phyloP scores from a whole-genome alignment of 2,888 invertebrate species.

The Malthinus flaveolus region DNA sequence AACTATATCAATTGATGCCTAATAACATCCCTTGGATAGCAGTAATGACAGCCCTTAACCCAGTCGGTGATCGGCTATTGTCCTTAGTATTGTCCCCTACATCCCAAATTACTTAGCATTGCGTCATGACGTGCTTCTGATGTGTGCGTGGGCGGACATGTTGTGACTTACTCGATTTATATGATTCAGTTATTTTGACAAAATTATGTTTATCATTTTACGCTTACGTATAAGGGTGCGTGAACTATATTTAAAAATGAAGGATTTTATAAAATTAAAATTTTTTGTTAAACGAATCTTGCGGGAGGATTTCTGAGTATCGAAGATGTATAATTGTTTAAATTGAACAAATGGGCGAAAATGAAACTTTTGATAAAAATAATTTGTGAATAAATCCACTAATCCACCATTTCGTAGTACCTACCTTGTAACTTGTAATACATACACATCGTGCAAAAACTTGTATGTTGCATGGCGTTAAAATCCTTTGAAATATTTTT shows the following conservation, averaged over 20 bases:
- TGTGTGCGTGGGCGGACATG: constrained; percentile 44
- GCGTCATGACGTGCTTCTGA: constrained; percentile 35
- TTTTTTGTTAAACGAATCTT: neutral
- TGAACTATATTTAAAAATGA: too few relatives aligned
- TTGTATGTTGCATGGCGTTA: constrained; percentile 15
- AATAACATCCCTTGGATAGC: constrained; percentile 49
- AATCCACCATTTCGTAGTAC: too few relatives aligned
- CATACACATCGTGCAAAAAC: constrained; percentile 33
- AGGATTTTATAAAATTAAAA: neutral
- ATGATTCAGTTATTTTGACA: constrained; percentile 39
- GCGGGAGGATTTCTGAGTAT: neutral
- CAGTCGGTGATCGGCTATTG: constrained; percentile 50
- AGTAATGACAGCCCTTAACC: constrained; percentile 49
- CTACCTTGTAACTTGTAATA: too few relatives aligned
- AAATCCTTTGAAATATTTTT: constrained; percentile 14
- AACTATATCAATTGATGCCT: constrained; percentile 56
- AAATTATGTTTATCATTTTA: too few relatives aligned
- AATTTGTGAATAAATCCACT: constrained; percentile 7
- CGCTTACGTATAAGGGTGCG: neutral
- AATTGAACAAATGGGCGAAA: constrained; percentile 35
- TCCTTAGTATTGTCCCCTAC: constrained; percentile 40
- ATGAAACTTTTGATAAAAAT: constrained; percentile 29
- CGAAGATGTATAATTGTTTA: constrained; percentile 15
- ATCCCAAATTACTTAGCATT: constrained; percentile 35
- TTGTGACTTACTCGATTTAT: constrained; percentile 52